Base-by-base conservation (phyloP, 2,797 vertebrate genomes). In the Mormyrops boulengeri region DNA sequence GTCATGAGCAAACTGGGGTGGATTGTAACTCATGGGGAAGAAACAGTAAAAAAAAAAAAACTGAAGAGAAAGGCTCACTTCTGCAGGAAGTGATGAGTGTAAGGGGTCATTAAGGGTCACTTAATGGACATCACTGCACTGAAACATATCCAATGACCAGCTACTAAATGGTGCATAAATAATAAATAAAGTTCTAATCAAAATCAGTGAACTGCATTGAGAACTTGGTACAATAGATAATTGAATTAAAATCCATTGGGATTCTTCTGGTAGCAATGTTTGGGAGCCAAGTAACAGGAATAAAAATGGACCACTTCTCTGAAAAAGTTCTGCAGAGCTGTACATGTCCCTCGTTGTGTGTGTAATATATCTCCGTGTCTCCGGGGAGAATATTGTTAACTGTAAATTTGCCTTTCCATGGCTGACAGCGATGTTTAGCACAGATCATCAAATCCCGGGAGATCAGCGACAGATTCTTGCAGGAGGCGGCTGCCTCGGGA, bases 391-490 rank as follows among this genome's bases (percentile, higher is more conserved):
- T 44, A 80, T 44, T 8, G 73, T 19, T 41, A 80, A 80, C 73
- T 80, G 73, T 80, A 80, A 80, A 80, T 80, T 80, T 80, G 73
- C 73, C 38, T 80, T 80, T 80, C 73, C 73, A 22, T n/a, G 22
- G 84, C 47, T 50, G 47, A 85, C 84, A 52, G 44, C n/a, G 49
- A 85, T 14, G 44, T 50, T 85, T 52, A 85, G 84, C 47, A 85
- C 50, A 30, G 44, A 50, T 50, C 44, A 52, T 26, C n/a, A 53
- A 52, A 80, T 80, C 73, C 73, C 73, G 4, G 73, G 73, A 80
- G 73, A 85, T 85, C 7, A 14, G n/a, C n/a, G 41, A 7, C 80
- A 11, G 41, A 85, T 50, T 47, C 19, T 17, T 30, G 52, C 69
- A 77, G 69, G 69, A 6, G 73, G 6, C 34, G 17, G 38, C 1